Conservation (phyloP, 2,888 invertebrate genomes). For the Ceraclea dissimilis region DNA sequence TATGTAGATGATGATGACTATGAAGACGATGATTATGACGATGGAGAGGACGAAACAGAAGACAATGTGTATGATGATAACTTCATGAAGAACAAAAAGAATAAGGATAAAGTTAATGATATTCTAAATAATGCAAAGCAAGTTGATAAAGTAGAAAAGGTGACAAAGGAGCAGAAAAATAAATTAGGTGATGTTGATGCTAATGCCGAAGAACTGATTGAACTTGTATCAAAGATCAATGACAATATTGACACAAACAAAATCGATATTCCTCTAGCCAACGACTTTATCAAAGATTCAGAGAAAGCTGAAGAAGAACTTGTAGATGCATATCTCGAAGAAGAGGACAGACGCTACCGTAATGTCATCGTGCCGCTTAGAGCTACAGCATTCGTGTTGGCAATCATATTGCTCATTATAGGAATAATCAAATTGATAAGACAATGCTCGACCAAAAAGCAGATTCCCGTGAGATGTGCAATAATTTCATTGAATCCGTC, state of each 20-base stretch:
- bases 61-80: conserved; percentile 4
- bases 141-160: conserved; percentile 33
- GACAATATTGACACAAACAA: conserved; percentile 37
- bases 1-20: conserved; percentile 20
- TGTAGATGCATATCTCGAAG: background rate
- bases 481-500: conserved; percentile 1
- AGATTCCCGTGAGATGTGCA: background rate
- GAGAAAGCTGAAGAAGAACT: background rate
- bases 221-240: conserved; percentile 34
- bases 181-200: conserved; percentile 27
- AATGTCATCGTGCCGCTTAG: background rate
- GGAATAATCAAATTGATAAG: background rate
- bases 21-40: background rate
- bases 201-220: conserved; percentile 8
- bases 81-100: background rate
- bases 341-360: background rate
- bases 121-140: conserved; percentile 45
- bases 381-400: background rate
- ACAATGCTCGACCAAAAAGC: background rate
- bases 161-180: conserved; percentile 31
- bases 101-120: conserved; percentile 35
- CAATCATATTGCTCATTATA: background rate
- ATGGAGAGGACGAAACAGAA: conserved; percentile 1
- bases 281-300: conserved; percentile 26
- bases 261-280: conserved; percentile 36